phyloP scores from a whole-genome alignment of 2,888 invertebrate genomes.

The Pseudococcus jackbeardsleyi region DNA sequence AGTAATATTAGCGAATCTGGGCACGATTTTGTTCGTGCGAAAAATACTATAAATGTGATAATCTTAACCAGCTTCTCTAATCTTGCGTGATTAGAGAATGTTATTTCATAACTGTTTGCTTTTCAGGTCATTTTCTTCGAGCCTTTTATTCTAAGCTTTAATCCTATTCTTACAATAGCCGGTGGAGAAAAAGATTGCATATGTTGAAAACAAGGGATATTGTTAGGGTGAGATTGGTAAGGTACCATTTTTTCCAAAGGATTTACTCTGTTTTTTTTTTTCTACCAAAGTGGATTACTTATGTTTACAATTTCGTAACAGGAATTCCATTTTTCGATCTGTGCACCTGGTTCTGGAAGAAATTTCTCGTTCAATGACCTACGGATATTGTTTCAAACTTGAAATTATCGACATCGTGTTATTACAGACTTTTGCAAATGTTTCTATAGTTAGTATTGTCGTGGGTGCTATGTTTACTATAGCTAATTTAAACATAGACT shows the following conservation, averaged over 20 bases:
- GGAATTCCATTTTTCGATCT: conserved; percentile 11
- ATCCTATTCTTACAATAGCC: conserved; percentile 16
- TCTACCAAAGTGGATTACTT: conserved; percentile 15
- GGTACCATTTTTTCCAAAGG: conserved; percentile 18
- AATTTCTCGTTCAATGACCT: neutral
- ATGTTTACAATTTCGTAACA: conserved; percentile 26
- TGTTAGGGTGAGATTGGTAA: neutral
- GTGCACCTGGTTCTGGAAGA: conserved; percentile 1
- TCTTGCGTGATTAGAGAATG: conserved; percentile 47
- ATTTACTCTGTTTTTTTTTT: conserved; percentile 39
- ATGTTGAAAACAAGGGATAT: conserved; percentile 41
- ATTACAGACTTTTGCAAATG: neutral
- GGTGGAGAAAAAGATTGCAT: neutral
- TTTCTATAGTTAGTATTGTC: neutral
- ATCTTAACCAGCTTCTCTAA: conserved; percentile 31
- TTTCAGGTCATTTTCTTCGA: conserved; percentile 42
- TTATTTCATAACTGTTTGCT: conserved; percentile 52
- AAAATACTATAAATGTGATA: conserved; percentile 47
- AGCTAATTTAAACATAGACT: neutral
- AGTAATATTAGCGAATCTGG: conserved; percentile 30
- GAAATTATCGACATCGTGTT: neutral
- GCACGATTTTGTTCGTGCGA: conserved; percentile 45
- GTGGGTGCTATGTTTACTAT: neutral
- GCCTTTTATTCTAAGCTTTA: conserved; percentile 35
- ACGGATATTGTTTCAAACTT: neutral